These are phyloP conservation scores for Tachina lurida DNA, from an alignment of 2,888 invertebrate genomes.

Conservation along the genomic window DNA sequence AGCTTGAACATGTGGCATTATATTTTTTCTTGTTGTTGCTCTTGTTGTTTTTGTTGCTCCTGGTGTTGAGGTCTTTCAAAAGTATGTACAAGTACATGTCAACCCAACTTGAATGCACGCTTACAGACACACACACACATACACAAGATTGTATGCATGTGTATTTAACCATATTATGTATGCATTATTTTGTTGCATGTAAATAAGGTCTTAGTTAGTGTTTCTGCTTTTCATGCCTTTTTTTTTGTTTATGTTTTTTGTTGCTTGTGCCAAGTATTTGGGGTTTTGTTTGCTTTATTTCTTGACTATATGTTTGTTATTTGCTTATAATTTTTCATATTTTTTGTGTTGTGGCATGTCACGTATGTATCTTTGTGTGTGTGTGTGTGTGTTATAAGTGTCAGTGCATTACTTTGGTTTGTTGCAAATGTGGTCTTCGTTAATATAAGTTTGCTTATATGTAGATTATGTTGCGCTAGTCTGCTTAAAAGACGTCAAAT, in stretches of 20 bases:
- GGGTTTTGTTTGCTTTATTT: constrained; percentile 38
- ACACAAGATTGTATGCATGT: background rate
- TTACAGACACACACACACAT: background rate
- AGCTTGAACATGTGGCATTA: constrained; percentile 30
- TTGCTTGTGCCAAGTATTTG: constrained; percentile 36
- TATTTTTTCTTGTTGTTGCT: background rate
- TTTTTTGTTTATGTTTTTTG: background rate
- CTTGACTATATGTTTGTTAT: constrained; percentile 39
- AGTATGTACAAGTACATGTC: constrained; percentile 53
- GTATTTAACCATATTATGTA: constrained; percentile 25
- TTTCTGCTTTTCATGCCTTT: constrained; percentile 30
- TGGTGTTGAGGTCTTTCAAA: constrained; percentile 53
- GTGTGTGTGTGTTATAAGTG: background rate
- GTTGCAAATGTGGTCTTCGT: constrained; percentile 21
- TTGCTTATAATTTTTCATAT: constrained; percentile 54
- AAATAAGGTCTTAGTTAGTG: constrained; percentile 61
- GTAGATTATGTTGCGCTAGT: constrained; percentile 8
- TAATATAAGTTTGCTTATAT: constrained; percentile 29
- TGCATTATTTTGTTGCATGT: constrained; percentile 68
- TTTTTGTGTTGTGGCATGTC: constrained; percentile 49
- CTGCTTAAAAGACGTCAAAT: constrained; percentile 59
- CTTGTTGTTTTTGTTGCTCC: constrained; percentile 33
- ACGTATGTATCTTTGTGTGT: constrained; percentile 16
- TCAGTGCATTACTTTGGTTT: background rate
- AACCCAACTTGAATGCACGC: constrained; percentile 45